phyloP scores from a whole-genome alignment of 92 coral and sea anemone species.

The Zoanthus sansibaricus region DNA sequence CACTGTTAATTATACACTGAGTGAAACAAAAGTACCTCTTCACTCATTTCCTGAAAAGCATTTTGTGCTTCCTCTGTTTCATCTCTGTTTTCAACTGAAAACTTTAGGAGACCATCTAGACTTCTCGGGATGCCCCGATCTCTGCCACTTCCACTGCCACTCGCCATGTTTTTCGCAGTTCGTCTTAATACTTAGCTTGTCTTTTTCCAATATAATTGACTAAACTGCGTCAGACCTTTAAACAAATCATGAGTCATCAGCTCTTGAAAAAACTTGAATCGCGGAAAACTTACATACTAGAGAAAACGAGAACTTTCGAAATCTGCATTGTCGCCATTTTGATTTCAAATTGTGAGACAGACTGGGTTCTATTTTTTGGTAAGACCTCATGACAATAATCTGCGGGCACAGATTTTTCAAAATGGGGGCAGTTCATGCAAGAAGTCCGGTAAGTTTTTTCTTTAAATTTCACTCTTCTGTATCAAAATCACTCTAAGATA shows the following conservation, averaged over 20 bases:
- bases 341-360: background rate
- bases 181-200: background rate
- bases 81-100: conserved; percentile 30
- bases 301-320: background rate
- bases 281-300: background rate
- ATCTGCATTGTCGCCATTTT: conserved; percentile 29
- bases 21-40: conserved; percentile 1
- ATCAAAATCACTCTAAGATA: no score
- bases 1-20: no score
- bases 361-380: conserved; percentile 1
- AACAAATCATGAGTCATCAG: background rate
- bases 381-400: conserved; percentile 9
- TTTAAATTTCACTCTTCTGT: background rate
- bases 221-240: background rate
- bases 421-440: conserved; percentile 34
- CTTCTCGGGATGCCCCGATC: background rate
- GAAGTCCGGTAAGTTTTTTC: conserved; percentile 24
- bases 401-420: conserved; percentile 36
- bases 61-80: conserved; percentile 31
- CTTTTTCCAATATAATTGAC: background rate
- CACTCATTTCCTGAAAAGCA: conserved; percentile 48
- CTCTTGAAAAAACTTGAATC: background rate
- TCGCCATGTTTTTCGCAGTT: conserved; percentile 11
- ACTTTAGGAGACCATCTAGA: conserved; percentile 30
- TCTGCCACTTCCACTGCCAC: conserved; percentile 4